Base-by-base conservation (phyloP, 2,888 invertebrate species). In the Enoplolaimus lenunculus region DNA sequence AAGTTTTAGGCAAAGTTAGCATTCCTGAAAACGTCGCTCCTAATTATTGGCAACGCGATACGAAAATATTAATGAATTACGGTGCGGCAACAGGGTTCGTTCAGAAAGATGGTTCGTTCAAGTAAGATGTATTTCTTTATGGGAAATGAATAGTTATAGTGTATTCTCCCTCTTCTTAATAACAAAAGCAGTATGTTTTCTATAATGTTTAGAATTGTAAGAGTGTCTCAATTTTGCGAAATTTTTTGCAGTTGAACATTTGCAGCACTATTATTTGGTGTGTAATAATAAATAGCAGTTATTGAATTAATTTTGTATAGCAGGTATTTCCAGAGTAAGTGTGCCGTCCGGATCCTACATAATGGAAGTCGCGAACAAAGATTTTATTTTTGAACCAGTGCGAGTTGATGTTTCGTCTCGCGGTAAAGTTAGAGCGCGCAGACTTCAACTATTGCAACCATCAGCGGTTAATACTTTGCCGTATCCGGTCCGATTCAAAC, bases 351-450 rank as follows among this genome's bases (percentile, higher is more conserved):
- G 94, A 3, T 95, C 95, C 0, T 95, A 94, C 81, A 87, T 97
- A 2, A 86, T 98, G 0, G 97, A 98, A 84, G 87, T 93, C 7
- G 84, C 90, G 59, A 88, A 94, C 82, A 90, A 94, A 0, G 89
- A 93, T 79, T 92, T 88, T 79, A 86, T 89, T 74, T 98, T 93
- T 81, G 97, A 98, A 81, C 90, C 93, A 29, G 31, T 91, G 2
- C 85, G 98, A 73, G 93, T 98, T 0, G 98, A 98, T 84, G 94
- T 98, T 73, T 97, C 92, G 81, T 89, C 91, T 0, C 95, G 93
- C 82, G 98, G 98, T 59, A 98, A 95, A 83, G 91, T 90, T 78
- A 86, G 98, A 75, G 95, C 94, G 0, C 85, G 98, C 65, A 91
- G 90, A 84, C 90, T 98, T 0, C 95, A 94, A 82, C 88, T 90